phyloP scores from a whole-genome alignment of 2,888 invertebrate species.

The Lasioglossum figueresi region DNA sequence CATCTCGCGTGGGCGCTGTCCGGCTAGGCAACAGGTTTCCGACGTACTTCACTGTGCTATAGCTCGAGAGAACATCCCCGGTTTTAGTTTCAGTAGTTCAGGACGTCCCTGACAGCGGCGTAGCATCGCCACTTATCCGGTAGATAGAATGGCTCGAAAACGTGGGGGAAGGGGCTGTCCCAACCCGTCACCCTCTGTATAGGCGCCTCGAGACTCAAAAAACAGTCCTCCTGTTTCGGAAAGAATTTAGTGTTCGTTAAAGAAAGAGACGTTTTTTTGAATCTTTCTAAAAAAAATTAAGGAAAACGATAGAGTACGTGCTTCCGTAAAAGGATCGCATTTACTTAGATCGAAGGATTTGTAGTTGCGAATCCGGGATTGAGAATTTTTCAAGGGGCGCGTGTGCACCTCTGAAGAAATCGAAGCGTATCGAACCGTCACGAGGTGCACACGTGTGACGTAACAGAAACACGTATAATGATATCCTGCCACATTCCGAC shows the following conservation, averaged over 20 bases:
- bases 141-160: constrained; percentile 97
- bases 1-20: constrained; percentile 13
- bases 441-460: constrained; percentile 46
- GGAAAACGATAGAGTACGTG: no score
- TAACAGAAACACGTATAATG: constrained; percentile 50
- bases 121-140: constrained; percentile 97
- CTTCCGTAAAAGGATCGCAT: not conserved
- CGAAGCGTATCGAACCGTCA: constrained; percentile 61
- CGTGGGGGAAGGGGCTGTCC: constrained; percentile 99
- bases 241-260: not conserved
- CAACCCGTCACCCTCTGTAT: constrained; percentile 95
- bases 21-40: constrained; percentile 48
- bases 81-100: constrained; percentile 87
- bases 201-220: constrained; percentile 97
- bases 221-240: constrained; percentile 92
- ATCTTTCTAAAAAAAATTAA: no score
- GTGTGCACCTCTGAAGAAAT: constrained; percentile 50
- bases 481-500: constrained; percentile 57
- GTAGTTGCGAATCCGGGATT: not conserved
- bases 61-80: constrained; percentile 21
- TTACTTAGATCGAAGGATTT: not conserved
- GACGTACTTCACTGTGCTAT: constrained; percentile 14
- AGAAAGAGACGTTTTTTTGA: no score
- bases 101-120: constrained; percentile 90
- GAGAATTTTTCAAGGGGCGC: constrained; percentile 46